These are phyloP conservation scores for Myodes glareolus DNA, from an alignment of 2,113 vertebrate genomes.

Conservation along the genomic window DNA sequence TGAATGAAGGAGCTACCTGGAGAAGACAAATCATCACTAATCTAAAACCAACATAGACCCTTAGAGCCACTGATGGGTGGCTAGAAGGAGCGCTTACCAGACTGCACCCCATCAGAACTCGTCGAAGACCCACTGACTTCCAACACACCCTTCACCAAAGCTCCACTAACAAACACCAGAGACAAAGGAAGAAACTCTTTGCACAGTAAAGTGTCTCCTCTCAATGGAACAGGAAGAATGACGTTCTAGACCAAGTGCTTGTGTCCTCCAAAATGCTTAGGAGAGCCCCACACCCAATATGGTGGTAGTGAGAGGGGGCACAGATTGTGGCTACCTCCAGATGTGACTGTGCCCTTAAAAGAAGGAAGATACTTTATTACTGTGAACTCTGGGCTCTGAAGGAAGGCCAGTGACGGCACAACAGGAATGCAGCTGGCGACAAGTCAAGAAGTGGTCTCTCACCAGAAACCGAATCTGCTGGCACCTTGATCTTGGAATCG, in stretches of 20 bases:
- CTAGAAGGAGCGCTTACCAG: background rate
- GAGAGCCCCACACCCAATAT: background rate
- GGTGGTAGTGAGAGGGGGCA: background rate
- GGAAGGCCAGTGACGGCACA: background rate
- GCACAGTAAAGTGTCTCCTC: background rate
- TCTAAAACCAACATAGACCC: background rate
- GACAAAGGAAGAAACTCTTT: conserved; percentile 16
- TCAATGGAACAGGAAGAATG: background rate
- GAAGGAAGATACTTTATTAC: background rate
- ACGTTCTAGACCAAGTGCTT: background rate
- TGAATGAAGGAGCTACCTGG: background rate
- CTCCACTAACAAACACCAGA: background rate
- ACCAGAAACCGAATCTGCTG: background rate
- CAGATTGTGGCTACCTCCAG: background rate
- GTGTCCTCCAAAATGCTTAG: background rate
- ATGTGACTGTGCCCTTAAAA: background rate
- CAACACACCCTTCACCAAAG: background rate
- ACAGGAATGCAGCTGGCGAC: background rate
- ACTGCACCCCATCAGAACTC: background rate
- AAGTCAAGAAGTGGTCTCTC: background rate
- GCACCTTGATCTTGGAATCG: background rate
- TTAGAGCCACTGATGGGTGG: background rate
- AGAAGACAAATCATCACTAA: background rate
- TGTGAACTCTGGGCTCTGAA: background rate
- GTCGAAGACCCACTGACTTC: background rate